Evolutionary conservation across 2,797 vertebrate genomes (phyloP).

Genomic region (Simalia tracyae): DNA sequence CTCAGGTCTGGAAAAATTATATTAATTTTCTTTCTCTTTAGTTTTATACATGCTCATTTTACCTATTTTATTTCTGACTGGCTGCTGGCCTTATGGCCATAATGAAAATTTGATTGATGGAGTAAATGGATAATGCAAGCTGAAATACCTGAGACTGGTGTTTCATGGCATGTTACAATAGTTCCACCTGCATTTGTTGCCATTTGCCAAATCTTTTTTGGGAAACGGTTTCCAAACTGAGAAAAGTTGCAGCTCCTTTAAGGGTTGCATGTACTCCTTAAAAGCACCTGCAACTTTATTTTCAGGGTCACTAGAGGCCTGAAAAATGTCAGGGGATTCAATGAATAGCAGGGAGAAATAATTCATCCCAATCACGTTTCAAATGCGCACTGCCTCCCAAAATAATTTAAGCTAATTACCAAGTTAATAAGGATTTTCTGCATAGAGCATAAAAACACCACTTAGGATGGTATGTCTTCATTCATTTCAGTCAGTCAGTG

Average conservation of each 20-base stretch:
- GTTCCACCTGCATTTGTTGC: conserved; percentile 59
- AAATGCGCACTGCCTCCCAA: neutral
- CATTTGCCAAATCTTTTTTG: conserved; percentile 61
- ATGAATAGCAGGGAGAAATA: neutral
- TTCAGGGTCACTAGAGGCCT: neutral
- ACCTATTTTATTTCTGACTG: neutral
- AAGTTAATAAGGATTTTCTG: conserved; percentile 55
- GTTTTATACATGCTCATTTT: neutral
- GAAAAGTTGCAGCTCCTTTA: neutral
- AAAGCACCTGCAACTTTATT: neutral
- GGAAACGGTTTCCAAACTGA: conserved; percentile 62
- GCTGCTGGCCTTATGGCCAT: neutral
- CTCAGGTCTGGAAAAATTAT: neutral
- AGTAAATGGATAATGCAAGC: conserved; percentile 67
- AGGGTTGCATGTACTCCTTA: neutral
- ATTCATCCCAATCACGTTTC: neutral
- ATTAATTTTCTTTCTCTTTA: neutral
- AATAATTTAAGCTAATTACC: conserved; percentile 57
- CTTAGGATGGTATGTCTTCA: neutral
- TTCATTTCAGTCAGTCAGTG: neutral
- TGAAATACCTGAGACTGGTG: conserved; percentile 70
- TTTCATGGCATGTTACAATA: conserved; percentile 68
- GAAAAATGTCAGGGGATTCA: neutral
- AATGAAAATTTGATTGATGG: neutral
- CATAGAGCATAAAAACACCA: neutral